phyloP scores from a whole-genome alignment of 2,888 invertebrate species.

The Plebejus melissa region DNA sequence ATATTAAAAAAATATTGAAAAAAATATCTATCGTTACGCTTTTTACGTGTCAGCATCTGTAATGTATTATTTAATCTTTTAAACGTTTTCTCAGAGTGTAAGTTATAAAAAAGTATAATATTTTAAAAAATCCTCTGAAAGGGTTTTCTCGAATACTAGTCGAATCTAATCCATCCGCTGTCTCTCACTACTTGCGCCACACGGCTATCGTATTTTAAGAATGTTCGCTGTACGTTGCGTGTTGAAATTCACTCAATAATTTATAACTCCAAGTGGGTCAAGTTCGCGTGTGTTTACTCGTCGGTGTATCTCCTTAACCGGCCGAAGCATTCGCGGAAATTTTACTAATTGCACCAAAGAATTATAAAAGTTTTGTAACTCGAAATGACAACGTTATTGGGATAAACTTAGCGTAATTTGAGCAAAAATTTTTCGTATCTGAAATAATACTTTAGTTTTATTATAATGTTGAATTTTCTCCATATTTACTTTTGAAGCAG shows the following conservation, averaged over 20 bases:
- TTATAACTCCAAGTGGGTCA: slow-evolving; percentile 61
- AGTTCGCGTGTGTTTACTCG: slow-evolving; percentile 51
- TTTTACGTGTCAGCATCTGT: no score
- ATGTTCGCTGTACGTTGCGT: slow-evolving; percentile 40
- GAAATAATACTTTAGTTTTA: neutral
- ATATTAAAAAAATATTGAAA: no score
- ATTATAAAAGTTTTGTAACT: neutral
- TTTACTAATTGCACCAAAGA: neutral
- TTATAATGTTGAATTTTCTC: neutral
- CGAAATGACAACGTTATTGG: neutral
- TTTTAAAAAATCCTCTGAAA: neutral
- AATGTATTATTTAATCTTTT: no score
- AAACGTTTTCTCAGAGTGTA: neutral
- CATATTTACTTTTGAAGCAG: neutral
- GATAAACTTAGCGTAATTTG: neutral
- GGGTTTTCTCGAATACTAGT: no score
- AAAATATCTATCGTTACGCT: no score
- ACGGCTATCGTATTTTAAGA: slow-evolving; percentile 40
- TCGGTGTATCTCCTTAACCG: slow-evolving; percentile 17
- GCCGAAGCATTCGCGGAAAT: slow-evolving; percentile 20
- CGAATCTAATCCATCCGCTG: neutral
- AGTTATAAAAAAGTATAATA: neutral
- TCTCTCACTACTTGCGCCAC: slow-evolving; percentile 30
- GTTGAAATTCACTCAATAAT: slow-evolving; percentile 51
- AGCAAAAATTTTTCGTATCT: neutral